These are phyloP conservation scores for Eutrigla gurnardus DNA, from an alignment of 2,797 vertebrate genomes.

Conservation along the genomic window DNA sequence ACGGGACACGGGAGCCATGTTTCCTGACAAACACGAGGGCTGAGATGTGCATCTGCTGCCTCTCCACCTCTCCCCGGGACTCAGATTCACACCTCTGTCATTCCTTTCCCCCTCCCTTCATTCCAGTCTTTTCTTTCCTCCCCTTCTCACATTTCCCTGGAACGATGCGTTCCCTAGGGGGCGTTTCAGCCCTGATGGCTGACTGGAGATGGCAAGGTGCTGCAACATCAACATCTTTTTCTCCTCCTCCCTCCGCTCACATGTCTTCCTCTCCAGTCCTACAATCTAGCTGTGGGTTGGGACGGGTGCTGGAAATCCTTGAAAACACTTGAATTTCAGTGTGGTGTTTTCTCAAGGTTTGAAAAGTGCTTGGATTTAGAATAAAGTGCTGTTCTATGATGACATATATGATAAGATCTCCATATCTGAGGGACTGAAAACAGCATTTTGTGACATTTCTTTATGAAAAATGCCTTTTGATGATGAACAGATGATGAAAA, in stretches of 20 bases:
- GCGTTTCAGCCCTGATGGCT: slow-evolving; percentile 43
- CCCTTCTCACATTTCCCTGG: slow-evolving; percentile 21
- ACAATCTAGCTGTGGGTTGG: not conserved
- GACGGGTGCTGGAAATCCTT: too few species aligned
- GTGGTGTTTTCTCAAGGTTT: too few species aligned
- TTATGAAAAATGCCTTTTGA: too few species aligned
- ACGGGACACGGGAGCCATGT: not conserved
- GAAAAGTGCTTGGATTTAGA: too few species aligned
- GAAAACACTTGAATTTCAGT: too few species aligned
- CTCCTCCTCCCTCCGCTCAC: not conserved
- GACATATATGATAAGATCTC: too few species aligned
- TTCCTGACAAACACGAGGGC: slow-evolving; percentile 43
- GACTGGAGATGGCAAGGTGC: slow-evolving; percentile 38
- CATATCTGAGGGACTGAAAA: too few species aligned
- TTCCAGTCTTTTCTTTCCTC: not conserved
- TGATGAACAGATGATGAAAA: too few species aligned
- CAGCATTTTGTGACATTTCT: too few species aligned
- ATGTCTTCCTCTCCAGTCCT: not conserved
- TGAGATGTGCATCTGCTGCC: slow-evolving; percentile 47
- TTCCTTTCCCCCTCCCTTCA: not conserved
- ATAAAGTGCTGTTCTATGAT: too few species aligned
- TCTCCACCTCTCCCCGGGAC: slow-evolving; percentile 35
- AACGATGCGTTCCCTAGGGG: slow-evolving; percentile 50
- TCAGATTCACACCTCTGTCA: slow-evolving; percentile 36
- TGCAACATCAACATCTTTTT: slow-evolving; percentile 36